Percentiles rank a stretch among this genome's conserved stretches.
These are phyloP conservation scores for Parapristionchus giblindavisi DNA, from an alignment of 2,888 invertebrate species.

Conservation along the genomic window DNA sequence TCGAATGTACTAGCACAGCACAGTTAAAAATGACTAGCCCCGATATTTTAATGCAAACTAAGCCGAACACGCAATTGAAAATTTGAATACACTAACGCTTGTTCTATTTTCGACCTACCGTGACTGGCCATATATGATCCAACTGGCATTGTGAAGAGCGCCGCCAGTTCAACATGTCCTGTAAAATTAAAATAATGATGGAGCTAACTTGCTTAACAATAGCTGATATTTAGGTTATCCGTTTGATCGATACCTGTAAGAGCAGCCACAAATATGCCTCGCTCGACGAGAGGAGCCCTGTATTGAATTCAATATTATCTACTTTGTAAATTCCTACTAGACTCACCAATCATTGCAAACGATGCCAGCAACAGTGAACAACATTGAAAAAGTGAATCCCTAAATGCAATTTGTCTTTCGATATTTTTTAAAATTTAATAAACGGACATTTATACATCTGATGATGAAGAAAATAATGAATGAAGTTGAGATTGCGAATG, in stretches of 20 bases:
- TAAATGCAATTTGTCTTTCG: not conserved
- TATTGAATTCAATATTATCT: not conserved
- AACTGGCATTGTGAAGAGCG: constrained; percentile 22
- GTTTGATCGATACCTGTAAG: not conserved
- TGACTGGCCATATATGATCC: not conserved
- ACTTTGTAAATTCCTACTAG: not conserved
- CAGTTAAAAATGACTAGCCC: no score
- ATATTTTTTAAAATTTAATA: not conserved
- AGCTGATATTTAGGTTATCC: not conserved
- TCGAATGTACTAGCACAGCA: no score
- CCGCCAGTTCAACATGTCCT: constrained; percentile 29
- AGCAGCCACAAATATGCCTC: constrained; percentile 24
- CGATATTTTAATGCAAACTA: no score
- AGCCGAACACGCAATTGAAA: no score
- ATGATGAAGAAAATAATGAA: constrained; percentile 12
- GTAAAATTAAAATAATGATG: not conserved
- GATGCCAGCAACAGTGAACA: constrained; percentile 18
- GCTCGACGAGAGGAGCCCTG: constrained; percentile 30
- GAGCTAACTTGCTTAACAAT: not conserved
- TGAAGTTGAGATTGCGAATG: not conserved
- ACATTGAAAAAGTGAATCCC: constrained; percentile 13
- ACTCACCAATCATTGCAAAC: constrained; percentile 32
- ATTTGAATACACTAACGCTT: no score
- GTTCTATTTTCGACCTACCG: no score
- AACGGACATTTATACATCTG: constrained; percentile 5